A percentile compares a stretch with the other conserved stretches of the same genome.
Conservation (phyloP, 2,888 invertebrate species). For the Nipponacmea schrenckii region DNA sequence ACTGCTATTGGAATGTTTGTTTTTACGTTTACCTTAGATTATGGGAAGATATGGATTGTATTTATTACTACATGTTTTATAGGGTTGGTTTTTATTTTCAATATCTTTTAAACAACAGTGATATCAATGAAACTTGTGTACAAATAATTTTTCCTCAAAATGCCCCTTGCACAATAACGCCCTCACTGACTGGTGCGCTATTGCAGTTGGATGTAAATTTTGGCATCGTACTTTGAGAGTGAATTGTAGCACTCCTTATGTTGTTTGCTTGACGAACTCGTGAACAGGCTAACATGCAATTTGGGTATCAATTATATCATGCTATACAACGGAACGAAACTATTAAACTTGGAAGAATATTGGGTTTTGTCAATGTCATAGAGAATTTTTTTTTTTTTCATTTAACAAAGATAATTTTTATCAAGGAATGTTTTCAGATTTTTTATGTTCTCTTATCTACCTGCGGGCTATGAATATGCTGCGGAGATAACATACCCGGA, state of each 20-base stretch:
- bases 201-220: not conserved
- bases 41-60: constrained; percentile 81
- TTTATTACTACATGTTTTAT: constrained; percentile 86
- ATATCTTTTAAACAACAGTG: not conserved
- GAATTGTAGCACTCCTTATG: not conserved
- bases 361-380: too few relatives aligned
- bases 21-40: constrained; percentile 87
- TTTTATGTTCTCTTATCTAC: constrained; percentile 98
- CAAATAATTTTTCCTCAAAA: too few relatives aligned
- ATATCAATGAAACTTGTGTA: too few relatives aligned
- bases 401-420: too few relatives aligned
- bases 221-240: too few relatives aligned
- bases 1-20: constrained; percentile 91
- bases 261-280: not conserved
- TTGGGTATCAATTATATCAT: not conserved
- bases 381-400: too few relatives aligned
- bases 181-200: not conserved
- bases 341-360: too few relatives aligned
- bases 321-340: too few relatives aligned
- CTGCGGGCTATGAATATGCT: constrained; percentile 97
- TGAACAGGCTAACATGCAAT: not conserved
- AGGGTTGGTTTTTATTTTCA: constrained; percentile 74
- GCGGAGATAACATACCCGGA: constrained; percentile 97
- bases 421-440: constrained; percentile 75
- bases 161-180: too few relatives aligned